Evolutionary conservation across 2,797 vertebrate species (phyloP).

Genomic region (Tinamus major): DNA sequence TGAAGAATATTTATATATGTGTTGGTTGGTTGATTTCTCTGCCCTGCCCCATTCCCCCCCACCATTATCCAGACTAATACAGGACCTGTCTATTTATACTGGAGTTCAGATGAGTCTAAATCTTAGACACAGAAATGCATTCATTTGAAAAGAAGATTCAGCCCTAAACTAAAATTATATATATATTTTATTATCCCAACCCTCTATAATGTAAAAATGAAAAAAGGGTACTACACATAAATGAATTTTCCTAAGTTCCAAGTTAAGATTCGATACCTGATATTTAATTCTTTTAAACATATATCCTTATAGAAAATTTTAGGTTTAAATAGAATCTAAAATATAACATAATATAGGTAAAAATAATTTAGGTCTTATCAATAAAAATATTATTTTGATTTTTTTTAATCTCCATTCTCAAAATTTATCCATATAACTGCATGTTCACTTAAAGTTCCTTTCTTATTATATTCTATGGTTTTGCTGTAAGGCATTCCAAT

Average conservation of each 20-base stretch:
- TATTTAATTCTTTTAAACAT: not conserved
- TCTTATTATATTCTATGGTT: not conserved
- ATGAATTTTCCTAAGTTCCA: not conserved
- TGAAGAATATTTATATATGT: not conserved
- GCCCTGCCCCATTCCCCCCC: not conserved
- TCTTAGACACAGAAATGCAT: not conserved
- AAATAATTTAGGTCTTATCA: not conserved
- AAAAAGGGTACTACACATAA: not conserved
- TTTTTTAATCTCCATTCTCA: not conserved
- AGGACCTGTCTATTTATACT: not conserved
- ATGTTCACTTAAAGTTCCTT: not conserved
- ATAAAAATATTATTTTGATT: not conserved
- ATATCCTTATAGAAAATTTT: not conserved
- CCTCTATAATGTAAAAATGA: not conserved
- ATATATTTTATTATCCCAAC: not conserved
- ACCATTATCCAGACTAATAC: not conserved
- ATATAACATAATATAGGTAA: not conserved
- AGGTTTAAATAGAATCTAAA: not conserved
- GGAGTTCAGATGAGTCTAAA: not conserved
- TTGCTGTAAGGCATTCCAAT: not conserved
- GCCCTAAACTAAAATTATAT: not conserved
- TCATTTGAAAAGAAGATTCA: not conserved
- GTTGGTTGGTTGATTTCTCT: not conserved
- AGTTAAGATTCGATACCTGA: not conserved
- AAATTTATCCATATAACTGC: not conserved